Evolutionary conservation across 1,140 invertebrate species (phyloP).

Genomic region (Acromyrmex echinatior): DNA sequence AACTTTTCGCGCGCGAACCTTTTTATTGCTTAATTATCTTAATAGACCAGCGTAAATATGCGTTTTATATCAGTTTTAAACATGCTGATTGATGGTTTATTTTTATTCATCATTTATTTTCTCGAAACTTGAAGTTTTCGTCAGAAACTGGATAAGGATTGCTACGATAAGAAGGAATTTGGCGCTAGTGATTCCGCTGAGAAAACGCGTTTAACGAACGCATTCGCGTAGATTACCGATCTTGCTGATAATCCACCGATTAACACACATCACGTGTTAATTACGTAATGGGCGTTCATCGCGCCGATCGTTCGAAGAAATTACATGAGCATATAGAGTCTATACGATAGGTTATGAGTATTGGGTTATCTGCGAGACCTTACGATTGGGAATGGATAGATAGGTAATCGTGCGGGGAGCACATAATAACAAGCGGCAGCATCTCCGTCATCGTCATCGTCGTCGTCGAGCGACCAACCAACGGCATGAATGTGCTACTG

Average conservation of each 20-base stretch:
- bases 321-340: slow-evolving; percentile 14
- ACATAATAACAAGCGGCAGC: slow-evolving; percentile 39
- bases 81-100: too few species aligned
- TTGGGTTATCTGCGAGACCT: slow-evolving; percentile 81
- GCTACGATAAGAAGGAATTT: background rate
- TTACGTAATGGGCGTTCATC: slow-evolving; percentile 69
- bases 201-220: background rate
- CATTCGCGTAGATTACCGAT: background rate
- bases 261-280: slow-evolving; percentile 49
- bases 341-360: slow-evolving; percentile 72
- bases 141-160: background rate
- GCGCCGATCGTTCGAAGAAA: slow-evolving; percentile 24
- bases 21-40: slow-evolving; percentile 47
- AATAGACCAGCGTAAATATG: background rate
- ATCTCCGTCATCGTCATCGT: slow-evolving; percentile 11
- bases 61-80: background rate
- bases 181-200: background rate
- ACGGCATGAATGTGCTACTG: slow-evolving; percentile 21
- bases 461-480: background rate
- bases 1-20: slow-evolving; percentile 8
- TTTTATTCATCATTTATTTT: background rate
- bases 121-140: background rate
- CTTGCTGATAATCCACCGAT: slow-evolving; percentile 27
- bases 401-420: slow-evolving; percentile 76
- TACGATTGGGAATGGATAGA: slow-evolving; percentile 77